A percentile compares a stretch with the other conserved stretches of the same genome.
phyloP scores from a whole-genome alignment of 2,888 invertebrate species.

The Trissoscelio sp. region DNA sequence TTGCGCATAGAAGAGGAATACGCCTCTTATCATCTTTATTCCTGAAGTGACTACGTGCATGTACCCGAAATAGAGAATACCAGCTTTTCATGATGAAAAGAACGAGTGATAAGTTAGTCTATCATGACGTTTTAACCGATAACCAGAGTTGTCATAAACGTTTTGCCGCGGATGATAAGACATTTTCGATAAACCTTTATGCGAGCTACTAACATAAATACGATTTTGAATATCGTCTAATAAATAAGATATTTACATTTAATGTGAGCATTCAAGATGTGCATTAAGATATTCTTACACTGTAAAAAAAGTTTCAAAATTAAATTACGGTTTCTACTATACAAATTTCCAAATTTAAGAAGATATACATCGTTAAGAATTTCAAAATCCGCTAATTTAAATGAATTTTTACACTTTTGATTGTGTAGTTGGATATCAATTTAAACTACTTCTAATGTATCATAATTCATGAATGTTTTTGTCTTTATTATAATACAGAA shows the following conservation, averaged over 20 bases:
- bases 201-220: slow-evolving; percentile 13
- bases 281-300: not conserved
- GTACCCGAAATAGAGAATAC: slow-evolving; percentile 19
- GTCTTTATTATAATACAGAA: no score
- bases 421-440: no score
- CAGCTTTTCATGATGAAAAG: slow-evolving; percentile 32
- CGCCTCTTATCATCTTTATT: slow-evolving; percentile 15
- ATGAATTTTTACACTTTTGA: no score
- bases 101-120: slow-evolving; percentile 40
- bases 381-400: no score
- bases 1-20: slow-evolving; percentile 9
- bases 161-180: slow-evolving; percentile 16
- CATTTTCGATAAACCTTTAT: slow-evolving; percentile 45
- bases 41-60: slow-evolving; percentile 1
- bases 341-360: no score
- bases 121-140: slow-evolving; percentile 52
- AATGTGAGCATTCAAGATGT: not conserved
- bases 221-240: slow-evolving; percentile 1
- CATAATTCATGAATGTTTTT: no score
- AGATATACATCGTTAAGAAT: no score
- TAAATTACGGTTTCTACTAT: no score
- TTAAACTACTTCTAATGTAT: no score
- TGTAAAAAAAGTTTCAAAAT: not conserved
- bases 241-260: slow-evolving; percentile 6
- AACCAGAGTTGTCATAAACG: slow-evolving; percentile 45